Evolutionary conservation across 2,888 invertebrate species (phyloP), one percentile per base, ranked within the genome.

Genomic region (Cremastinae sp.): DNA sequence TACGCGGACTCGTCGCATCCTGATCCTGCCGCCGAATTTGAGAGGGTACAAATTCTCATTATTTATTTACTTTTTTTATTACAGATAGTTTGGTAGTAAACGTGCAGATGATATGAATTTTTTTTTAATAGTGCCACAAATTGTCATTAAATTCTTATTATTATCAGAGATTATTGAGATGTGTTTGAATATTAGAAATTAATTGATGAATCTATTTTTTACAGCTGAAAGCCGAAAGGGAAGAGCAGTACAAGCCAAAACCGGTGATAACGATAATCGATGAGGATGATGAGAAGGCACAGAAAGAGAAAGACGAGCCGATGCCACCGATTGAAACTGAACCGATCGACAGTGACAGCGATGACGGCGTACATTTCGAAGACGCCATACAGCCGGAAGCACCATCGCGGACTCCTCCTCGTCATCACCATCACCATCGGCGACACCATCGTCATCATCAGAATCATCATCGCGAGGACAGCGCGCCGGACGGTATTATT

Each of bases 201-300:
- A n/a, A n/a, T n/a, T n/a, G n/a, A n/a, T n/a, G n/a, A n/a, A n/a
- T n/a, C n/a, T n/a, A n/a, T 64, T 62, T 71, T 66, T 84, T 85
- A 10, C 83, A 94, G 93, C 90, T 93, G 79, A 93, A 94, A 86
- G 92, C 93, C 81, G 95, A 95, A 88, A 92, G 94, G 58, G 97
- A 97, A 87, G 96, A 95, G 85, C 93, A 94, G 86, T 96, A 97
- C 90, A 93, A 93, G 89, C 97, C 97, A 64, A 94, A 95, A 84
- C 93, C 96, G 80, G 91, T 97, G 66, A 94, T 97, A 80, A 90
- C 91, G 68, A 90, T 91, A 73, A 88, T 90, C 45, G 88, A 89
- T 69, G 90, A 90, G 79, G 90, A 90, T 14, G 90, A 90, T 39
- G 90, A 90, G 5, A 90, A 90, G 58, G 82, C 84, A 28, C 89